Evolutionary conservation across 2,888 invertebrate genomes (phyloP).

Genomic region (Trichogramma dendrolimi): DNA sequence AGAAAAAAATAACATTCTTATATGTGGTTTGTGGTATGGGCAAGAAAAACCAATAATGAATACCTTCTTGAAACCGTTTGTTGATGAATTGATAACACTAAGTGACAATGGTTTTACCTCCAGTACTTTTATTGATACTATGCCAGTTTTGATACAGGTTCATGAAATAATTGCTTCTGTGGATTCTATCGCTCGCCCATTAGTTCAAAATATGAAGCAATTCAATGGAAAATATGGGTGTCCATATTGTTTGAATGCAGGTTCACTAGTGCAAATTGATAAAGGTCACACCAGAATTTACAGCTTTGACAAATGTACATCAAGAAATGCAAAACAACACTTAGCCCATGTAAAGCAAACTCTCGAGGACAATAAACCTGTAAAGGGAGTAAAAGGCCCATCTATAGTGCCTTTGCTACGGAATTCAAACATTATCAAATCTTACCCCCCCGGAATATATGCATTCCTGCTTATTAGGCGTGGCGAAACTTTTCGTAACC

Average conservation of each 20-base stretch:
- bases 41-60: constrained; percentile 5
- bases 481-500: constrained; percentile 18
- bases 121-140: neutral
- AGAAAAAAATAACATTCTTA: constrained; percentile 11
- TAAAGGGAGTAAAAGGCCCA: constrained; percentile 24
- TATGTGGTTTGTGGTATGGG: constrained; percentile 10
- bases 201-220: constrained; percentile 14
- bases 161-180: constrained; percentile 11
- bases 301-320: neutral
- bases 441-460: constrained; percentile 29
- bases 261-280: constrained; percentile 8
- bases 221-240: constrained; percentile 27
- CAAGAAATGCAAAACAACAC: neutral
- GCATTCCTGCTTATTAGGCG: constrained; percentile 24
- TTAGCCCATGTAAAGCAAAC: constrained; percentile 4
- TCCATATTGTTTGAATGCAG: constrained; percentile 22
- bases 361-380: neutral
- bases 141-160: neutral
- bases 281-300: constrained; percentile 21
- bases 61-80: constrained; percentile 8
- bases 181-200: constrained; percentile 20
- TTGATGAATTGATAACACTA: constrained; percentile 7
- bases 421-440: constrained; percentile 21
- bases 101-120: neutral
- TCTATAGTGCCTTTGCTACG: constrained; percentile 13